These are phyloP conservation scores for Holotrichia oblita DNA, from an alignment of 1,140 invertebrate genomes.

Conservation along the genomic window DNA sequence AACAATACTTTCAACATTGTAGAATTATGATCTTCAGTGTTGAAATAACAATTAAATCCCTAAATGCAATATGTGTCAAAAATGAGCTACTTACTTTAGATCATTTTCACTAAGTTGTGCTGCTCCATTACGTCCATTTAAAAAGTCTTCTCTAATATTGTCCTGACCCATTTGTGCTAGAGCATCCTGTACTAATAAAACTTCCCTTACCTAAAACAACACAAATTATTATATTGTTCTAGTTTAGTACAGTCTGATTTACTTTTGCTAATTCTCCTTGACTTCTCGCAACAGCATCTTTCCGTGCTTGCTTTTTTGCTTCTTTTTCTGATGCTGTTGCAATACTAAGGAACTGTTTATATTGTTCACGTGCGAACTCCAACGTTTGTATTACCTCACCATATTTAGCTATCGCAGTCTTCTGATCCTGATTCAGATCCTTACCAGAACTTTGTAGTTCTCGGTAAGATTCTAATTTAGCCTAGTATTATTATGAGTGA, in stretches of 20 bases:
- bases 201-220: slow-evolving; percentile 69
- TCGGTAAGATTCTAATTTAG: slow-evolving; percentile 83
- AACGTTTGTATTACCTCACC: slow-evolving; percentile 87
- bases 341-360: slow-evolving; percentile 82
- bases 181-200: slow-evolving; percentile 79
- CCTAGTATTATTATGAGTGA: slow-evolving; percentile 64
- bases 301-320: slow-evolving; percentile 86
- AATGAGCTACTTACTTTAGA: slow-evolving; percentile 63
- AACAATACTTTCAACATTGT: too few relatives aligned
- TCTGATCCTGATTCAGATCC: slow-evolving; percentile 83
- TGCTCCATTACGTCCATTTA: slow-evolving; percentile 83
- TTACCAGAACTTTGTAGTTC: slow-evolving; percentile 75
- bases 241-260: neutral
- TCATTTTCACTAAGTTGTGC: slow-evolving; percentile 79
- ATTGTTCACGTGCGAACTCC: slow-evolving; percentile 87
- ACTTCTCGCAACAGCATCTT: slow-evolving; percentile 71
- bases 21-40: too few relatives aligned
- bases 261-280: slow-evolving; percentile 70
- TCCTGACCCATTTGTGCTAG: slow-evolving; percentile 79
- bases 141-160: slow-evolving; percentile 80
- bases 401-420: slow-evolving; percentile 87
- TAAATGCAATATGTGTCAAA: too few relatives aligned
- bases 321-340: slow-evolving; percentile 79
- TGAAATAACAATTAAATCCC: too few relatives aligned
- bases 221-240: neutral